Evolutionary conservation across 2,797 vertebrate genomes (phyloP).

Genomic region (Acipenser ruthenus): DNA sequence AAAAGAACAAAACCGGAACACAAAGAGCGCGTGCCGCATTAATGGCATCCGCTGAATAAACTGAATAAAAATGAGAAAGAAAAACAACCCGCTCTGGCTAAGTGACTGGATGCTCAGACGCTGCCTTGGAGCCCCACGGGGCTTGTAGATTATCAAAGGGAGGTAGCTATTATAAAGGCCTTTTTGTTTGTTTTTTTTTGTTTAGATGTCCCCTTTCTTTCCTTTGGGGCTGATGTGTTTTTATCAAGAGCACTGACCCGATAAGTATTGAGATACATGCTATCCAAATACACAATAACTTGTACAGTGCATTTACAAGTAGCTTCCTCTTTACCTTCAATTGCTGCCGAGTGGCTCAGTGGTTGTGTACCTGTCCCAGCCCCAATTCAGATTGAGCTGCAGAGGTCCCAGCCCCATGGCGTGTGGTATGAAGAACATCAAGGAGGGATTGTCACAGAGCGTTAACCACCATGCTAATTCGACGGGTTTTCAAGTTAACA

Average conservation of each 20-base stretch:
- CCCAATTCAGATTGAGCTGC: no score
- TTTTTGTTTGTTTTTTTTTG: constrained; percentile 20
- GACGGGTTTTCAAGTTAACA: no score
- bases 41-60: background rate
- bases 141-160: background rate
- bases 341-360: no score
- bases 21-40: background rate
- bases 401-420: no score
- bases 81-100: constrained; percentile 11
- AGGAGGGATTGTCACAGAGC: no score
- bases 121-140: background rate
- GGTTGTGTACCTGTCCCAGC: no score
- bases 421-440: no score
- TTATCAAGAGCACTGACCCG: constrained; percentile 52
- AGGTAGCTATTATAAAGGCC: background rate
- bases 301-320: no score
- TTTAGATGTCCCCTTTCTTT: constrained; percentile 24
- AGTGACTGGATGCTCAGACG: background rate
- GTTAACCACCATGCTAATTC: no score
- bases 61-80: constrained; percentile 1
- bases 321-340: no score
- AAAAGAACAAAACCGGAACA: constrained; percentile 5
- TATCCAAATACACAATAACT: constrained; percentile 33
- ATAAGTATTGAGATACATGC: constrained; percentile 43
- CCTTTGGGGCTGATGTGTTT: constrained; percentile 33